Conservation (phyloP, 2,888 invertebrate species). For the Plagiodera versicolora region DNA sequence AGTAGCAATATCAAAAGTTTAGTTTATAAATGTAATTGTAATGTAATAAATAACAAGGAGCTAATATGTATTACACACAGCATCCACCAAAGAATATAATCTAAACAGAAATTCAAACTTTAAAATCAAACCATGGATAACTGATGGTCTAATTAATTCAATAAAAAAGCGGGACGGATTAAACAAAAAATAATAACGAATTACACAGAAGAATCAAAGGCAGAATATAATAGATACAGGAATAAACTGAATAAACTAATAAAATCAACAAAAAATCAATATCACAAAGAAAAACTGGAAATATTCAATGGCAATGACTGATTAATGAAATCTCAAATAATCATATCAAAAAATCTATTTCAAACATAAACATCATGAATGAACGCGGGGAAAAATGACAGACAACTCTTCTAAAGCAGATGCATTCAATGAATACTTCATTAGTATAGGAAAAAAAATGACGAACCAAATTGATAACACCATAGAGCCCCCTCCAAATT, state of each 20-base stretch:
- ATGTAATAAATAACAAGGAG: too few relatives aligned
- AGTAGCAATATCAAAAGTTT: too few relatives aligned
- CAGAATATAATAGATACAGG: neutral
- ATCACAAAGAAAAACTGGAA: neutral
- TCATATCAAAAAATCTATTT: neutral
- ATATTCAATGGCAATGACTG: neutral
- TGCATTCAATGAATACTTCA: neutral
- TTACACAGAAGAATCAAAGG: neutral
- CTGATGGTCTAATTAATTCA: neutral
- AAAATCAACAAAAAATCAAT: slow-evolving; percentile 1
- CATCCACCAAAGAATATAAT: neutral
- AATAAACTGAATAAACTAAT: neutral
- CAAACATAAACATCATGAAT: slow-evolving; percentile 1
- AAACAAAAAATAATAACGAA: neutral
- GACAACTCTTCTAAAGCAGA: neutral
- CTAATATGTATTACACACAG: too few relatives aligned
- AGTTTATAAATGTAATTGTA: too few relatives aligned
- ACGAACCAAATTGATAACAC: neutral
- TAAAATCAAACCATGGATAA: too few relatives aligned
- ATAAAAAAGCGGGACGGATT: neutral
- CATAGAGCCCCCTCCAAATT: neutral
- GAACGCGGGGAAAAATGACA: neutral
- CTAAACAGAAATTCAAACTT: too few relatives aligned
- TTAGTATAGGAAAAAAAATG: neutral
- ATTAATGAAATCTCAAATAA: neutral